Conservation (phyloP, 2,797 vertebrate genomes). For the Ibycter americanus region DNA sequence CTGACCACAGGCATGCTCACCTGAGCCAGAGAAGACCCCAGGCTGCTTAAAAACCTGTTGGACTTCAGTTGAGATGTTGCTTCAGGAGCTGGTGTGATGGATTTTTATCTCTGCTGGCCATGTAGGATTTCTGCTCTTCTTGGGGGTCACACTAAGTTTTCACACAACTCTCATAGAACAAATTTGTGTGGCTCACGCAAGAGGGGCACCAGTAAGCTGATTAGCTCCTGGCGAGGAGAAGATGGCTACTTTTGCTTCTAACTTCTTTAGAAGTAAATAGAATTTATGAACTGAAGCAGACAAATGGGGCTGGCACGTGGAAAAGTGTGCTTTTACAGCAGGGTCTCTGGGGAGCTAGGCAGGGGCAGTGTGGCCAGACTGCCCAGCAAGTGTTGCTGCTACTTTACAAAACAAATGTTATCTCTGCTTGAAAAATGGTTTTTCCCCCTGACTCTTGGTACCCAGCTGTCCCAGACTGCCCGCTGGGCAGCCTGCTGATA, state of each 20-base stretch:
- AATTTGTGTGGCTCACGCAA: background rate
- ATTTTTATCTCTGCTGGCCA: background rate
- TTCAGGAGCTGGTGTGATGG: background rate
- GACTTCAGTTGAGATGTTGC: background rate
- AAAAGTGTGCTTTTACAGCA: background rate
- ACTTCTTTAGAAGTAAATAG: background rate
- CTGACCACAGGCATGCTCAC: background rate
- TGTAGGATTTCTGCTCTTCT: background rate
- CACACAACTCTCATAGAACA: background rate
- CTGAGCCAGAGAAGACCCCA: background rate
- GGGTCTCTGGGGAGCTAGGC: background rate
- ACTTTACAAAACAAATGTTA: background rate
- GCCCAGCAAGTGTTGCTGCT: background rate
- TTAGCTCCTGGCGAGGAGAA: background rate
- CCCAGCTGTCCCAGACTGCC: background rate
- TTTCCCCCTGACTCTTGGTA: background rate
- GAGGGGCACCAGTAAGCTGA: background rate
- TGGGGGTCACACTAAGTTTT: background rate
- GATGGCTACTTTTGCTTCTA: background rate
- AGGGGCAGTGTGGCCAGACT: background rate
- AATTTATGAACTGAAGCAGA: background rate
- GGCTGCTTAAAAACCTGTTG: accelerated
- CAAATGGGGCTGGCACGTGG: accelerated
- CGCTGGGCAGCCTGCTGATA: background rate
- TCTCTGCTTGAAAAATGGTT: background rate